Base-by-base conservation (phyloP, 2,888 invertebrate genomes). In the Eulithis prunata region DNA sequence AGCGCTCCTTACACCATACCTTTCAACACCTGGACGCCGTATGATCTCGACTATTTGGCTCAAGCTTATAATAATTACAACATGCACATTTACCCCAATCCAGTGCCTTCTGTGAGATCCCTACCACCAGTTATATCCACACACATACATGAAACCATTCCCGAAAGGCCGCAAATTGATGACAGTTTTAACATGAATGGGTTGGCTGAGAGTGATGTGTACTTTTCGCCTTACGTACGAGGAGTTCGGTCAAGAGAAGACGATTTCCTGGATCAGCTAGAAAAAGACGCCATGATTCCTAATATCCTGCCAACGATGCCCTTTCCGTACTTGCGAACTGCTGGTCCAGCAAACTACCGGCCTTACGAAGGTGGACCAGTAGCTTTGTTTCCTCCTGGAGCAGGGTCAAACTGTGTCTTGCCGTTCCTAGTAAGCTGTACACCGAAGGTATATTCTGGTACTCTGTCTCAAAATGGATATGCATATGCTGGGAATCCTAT, bases 241-340 rank as follows among this genome's bases (percentile, higher is more conserved):
- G 67, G 76, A 7, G 74, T 75, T n/a, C 76, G 81, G 32, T 75
- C 76, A 3, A 77, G 71, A 43, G 78, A 80, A 8, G 81, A 84
- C 5, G 85, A 87, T 41, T 79, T 82, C 7, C 63, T 87, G 68
- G 78, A 82, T 4, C 83, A 89, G 41, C 72, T 91, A 41, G 66
- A 76, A 8, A 83, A 88, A 62, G 87, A 88, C 28, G 82, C 87
- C 2, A 84, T 86, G 43, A 80, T 92, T 74, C 84, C 84, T 28
- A 92, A 91, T 64, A 80, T 90, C 49, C 66, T 92, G 56, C 92
- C 92, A 4, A 89, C 86, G 3, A 91, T 92, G 90, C 75, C 84
- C 6, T 75, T 84, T 2, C 85, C 87, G 3, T 84, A 79, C 66
- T 69, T 78, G 8, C 82, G 87, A 8, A 73, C 75, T 51, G 66